phyloP scores from a whole-genome alignment of 1,140 invertebrate genomes.

The Brachionus asplanchnoidis region DNA sequence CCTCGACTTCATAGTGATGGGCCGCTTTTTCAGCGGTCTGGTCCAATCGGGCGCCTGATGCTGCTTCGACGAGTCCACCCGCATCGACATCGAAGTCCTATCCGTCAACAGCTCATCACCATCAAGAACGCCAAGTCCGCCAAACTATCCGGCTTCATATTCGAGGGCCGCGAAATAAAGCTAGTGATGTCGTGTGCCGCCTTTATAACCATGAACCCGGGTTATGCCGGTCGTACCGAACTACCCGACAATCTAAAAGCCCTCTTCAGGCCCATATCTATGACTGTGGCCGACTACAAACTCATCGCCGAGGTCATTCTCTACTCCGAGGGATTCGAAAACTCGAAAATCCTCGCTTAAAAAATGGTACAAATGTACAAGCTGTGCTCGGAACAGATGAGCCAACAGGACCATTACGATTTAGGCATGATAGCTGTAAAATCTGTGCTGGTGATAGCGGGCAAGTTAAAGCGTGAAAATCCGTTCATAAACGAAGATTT shows the following conservation, averaged over 20 bases:
- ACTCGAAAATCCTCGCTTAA: constrained; percentile 72
- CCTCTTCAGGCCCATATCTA: constrained; percentile 75
- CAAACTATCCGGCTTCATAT: constrained; percentile 61
- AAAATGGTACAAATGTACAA: constrained; percentile 90
- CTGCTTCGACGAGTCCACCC: constrained; percentile 85
- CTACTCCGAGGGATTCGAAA: constrained; percentile 84
- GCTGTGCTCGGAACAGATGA: constrained; percentile 81
- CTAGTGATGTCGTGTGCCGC: constrained; percentile 54
- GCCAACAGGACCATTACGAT: constrained; percentile 86
- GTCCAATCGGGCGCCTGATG: constrained; percentile 83
- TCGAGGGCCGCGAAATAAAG: constrained; percentile 58
- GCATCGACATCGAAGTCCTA: constrained; percentile 81
- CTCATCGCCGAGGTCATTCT: constrained; percentile 85
- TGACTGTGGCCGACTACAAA: constrained; percentile 85
- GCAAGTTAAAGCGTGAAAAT: constrained; percentile 57
- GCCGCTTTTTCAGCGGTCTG: constrained; percentile 71
- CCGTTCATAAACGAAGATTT: constrained; percentile 57
- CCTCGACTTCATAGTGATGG: constrained; percentile 83
- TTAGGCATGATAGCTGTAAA: constrained; percentile 78
- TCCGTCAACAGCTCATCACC: constrained; percentile 65
- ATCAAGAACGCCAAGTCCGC: constrained; percentile 60
- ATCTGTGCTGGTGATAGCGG: constrained; percentile 58
- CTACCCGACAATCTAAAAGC: constrained; percentile 61
- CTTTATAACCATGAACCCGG: constrained; percentile 67
- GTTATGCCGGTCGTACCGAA: constrained; percentile 74